A percentile compares a stretch with the other conserved stretches of the same genome.
Evolutionary conservation across 2,888 invertebrate species (phyloP).

Genomic region (Cybosia mesomella): DNA sequence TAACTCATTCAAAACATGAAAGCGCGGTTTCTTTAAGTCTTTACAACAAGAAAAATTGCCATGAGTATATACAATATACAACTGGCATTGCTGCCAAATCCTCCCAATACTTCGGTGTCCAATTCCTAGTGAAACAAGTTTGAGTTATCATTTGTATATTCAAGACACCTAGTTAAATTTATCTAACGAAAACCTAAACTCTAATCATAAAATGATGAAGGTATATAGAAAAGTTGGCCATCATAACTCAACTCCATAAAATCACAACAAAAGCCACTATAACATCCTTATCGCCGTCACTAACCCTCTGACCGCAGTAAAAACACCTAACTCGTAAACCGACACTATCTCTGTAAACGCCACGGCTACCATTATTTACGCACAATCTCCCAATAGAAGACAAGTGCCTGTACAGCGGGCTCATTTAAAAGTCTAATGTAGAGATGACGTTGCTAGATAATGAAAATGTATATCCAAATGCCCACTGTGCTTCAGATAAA

Average conservation of each 20-base stretch:
- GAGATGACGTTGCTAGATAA: slow-evolving; percentile 58
- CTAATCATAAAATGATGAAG: background rate
- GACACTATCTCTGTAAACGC: slow-evolving; percentile 19
- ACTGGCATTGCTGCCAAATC: no score
- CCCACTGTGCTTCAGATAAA: slow-evolving; percentile 13
- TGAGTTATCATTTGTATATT: background rate
- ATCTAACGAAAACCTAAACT: background rate
- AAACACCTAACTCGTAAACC: slow-evolving; percentile 15
- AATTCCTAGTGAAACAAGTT: no score
- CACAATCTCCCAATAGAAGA: slow-evolving; percentile 21
- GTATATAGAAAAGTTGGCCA: background rate
- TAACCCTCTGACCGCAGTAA: slow-evolving; percentile 7
- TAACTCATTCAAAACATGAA: background rate
- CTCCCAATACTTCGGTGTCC: no score
- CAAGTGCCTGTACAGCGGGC: slow-evolving; percentile 34
- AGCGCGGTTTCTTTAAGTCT: background rate
- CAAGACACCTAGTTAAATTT: background rate
- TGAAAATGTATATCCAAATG: slow-evolving; percentile 58
- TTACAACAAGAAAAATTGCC: background rate
- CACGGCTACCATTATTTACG: slow-evolving; percentile 15
- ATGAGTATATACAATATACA: background rate
- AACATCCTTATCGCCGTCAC: slow-evolving; percentile 6
- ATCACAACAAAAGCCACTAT: slow-evolving; percentile 11
- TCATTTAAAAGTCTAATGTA: slow-evolving; percentile 63
- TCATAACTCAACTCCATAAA: background rate